Conservation (phyloP, 1,140 invertebrate genomes). For the Hetaerina americana region DNA sequence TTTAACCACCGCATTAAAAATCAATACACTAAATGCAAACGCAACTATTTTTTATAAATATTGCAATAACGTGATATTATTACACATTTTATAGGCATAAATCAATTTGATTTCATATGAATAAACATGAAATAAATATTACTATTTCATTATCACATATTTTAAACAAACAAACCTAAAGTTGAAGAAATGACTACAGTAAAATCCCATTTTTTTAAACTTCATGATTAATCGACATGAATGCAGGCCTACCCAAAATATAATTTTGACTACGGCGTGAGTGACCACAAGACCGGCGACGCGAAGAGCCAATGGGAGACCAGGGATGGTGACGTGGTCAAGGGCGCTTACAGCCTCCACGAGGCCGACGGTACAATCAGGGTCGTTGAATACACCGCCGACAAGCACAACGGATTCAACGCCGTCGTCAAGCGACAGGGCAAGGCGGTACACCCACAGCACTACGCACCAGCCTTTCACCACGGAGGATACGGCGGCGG, state of each 20-base stretch:
- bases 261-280: constrained; percentile 52
- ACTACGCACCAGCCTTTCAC: not conserved
- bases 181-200: no score
- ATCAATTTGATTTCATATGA: no score
- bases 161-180: no score
- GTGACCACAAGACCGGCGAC: constrained; percentile 49
- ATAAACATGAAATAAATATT: no score
- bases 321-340: constrained; percentile 41
- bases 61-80: no score
- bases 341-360: constrained; percentile 22
- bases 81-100: no score
- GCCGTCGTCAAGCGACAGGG: constrained; percentile 27
- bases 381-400: constrained; percentile 17
- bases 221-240: no score
- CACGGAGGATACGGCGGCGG: not conserved
- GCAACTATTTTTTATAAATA: no score
- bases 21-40: no score
- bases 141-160: no score
- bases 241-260: constrained; percentile 36
- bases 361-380: constrained; percentile 20
- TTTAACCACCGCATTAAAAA: no score
- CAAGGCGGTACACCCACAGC: constrained; percentile 26
- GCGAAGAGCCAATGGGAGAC: constrained; percentile 47
- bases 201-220: no score
- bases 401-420: constrained; percentile 20